phyloP scores from a whole-genome alignment of 2,888 invertebrate genomes.

The Mamestra brassicae region DNA sequence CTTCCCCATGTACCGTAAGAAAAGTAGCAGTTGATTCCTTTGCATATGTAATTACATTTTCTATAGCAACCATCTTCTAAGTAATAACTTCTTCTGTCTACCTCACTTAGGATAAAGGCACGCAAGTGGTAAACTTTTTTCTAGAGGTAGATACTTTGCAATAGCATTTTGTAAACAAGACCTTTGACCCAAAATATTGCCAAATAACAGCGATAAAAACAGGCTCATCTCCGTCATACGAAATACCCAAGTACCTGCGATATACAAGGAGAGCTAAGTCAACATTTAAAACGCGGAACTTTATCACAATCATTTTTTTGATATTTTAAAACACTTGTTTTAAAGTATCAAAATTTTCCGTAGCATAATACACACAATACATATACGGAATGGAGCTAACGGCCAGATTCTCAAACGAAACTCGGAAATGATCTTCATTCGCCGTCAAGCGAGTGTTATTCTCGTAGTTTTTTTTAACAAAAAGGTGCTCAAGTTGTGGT shows the following conservation, averaged over 20 bases:
- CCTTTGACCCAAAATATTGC: constrained; percentile 14
- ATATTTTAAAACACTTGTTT: constrained; percentile 13
- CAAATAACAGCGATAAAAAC: constrained; percentile 24
- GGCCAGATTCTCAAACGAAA: neutral
- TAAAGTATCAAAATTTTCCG: constrained; percentile 18
- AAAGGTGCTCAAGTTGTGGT: too few relatives aligned
- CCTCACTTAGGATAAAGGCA: too few relatives aligned
- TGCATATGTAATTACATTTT: too few relatives aligned
- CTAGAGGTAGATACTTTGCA: neutral
- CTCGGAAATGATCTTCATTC: neutral
- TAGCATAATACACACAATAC: neutral
- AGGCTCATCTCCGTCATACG: constrained; percentile 24
- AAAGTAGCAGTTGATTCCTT: too few relatives aligned
- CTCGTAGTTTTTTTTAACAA: too few relatives aligned
- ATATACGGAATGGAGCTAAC: neutral
- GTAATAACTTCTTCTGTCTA: too few relatives aligned
- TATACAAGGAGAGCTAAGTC: constrained; percentile 12
- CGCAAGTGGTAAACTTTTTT: too few relatives aligned
- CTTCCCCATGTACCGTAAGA: too few relatives aligned
- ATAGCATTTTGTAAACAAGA: constrained; percentile 18
- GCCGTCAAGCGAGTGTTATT: neutral
- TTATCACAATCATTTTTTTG: constrained; percentile 12
- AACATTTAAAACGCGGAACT: constrained; percentile 17
- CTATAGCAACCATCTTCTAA: too few relatives aligned
- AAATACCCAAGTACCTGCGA: constrained; percentile 42